These are phyloP conservation scores for Rhinatrema bivittatum DNA, from an alignment of 2,797 vertebrate species.

Conservation along the genomic window DNA sequence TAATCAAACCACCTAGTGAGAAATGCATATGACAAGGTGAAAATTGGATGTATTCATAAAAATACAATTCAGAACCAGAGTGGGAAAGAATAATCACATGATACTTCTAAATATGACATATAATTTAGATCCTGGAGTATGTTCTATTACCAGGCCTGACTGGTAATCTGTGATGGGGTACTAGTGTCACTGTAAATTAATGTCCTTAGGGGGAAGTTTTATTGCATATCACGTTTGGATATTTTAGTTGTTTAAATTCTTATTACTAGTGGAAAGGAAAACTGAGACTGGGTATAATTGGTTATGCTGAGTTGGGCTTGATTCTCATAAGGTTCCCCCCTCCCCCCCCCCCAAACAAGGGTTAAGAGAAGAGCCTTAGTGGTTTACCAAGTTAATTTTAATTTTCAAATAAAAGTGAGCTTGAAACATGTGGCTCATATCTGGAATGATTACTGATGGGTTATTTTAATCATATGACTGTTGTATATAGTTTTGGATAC, in stretches of 20 bases:
- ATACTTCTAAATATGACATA: conserved; percentile 22
- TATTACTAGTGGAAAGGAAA: conserved; percentile 38
- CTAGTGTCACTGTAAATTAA: conserved; percentile 41
- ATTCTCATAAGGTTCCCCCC: too few relatives aligned
- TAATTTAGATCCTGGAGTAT: conserved; percentile 34
- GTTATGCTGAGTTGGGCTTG: too few relatives aligned
- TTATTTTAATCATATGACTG: too few relatives aligned
- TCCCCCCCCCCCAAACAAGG: too few relatives aligned
- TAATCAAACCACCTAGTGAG: conserved; percentile 28
- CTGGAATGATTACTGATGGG: too few relatives aligned
- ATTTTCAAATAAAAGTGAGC: too few relatives aligned
- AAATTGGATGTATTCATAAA: conserved; percentile 25
- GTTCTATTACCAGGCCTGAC: conserved; percentile 2
- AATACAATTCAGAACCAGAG: conserved; percentile 18
- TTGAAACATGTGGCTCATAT: too few relatives aligned
- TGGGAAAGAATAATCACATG: conserved; percentile 21
- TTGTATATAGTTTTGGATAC: too few relatives aligned
- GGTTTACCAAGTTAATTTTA: too few relatives aligned
- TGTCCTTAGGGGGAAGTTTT: conserved; percentile 21
- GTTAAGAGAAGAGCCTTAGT: too few relatives aligned
- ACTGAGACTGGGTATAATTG: conserved; percentile 19
- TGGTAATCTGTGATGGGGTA: conserved; percentile 21
- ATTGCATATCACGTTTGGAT: conserved; percentile 32
- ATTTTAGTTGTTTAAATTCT: conserved; percentile 33
- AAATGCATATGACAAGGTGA: conserved; percentile 30